These are phyloP conservation scores for Hydraecia micacea DNA, from an alignment of 2,888 invertebrate species.

Conservation along the genomic window DNA sequence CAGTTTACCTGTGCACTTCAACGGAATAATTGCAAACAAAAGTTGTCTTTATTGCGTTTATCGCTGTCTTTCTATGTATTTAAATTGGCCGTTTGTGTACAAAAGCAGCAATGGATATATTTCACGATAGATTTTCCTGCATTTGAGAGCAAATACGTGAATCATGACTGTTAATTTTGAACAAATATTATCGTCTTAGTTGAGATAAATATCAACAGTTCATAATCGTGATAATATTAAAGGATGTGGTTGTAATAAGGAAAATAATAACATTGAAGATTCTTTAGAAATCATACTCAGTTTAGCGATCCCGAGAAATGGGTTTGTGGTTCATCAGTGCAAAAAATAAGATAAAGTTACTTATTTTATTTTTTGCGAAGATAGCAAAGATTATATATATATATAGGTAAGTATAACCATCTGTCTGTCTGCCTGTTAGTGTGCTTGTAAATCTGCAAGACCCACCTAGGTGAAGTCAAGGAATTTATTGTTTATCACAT, in stretches of 20 bases:
- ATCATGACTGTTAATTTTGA: conserved; percentile 41
- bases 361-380: neutral
- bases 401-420: neutral
- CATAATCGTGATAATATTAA: conserved; percentile 37
- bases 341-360: neutral
- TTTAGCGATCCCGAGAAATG: conserved; percentile 12
- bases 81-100: neutral
- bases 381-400: neutral
- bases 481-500: neutral
- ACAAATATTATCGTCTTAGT: neutral
- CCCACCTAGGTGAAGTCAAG: neutral
- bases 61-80: neutral
- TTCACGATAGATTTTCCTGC: conserved; percentile 21
- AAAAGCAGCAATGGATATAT: neutral
- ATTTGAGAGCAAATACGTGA: neutral
- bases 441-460: neutral
- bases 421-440: neutral
- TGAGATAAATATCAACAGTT: conserved; percentile 14
- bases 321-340: neutral
- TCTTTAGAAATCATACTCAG: conserved; percentile 15
- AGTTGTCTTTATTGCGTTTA: neutral
- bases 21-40: neutral
- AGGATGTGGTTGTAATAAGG: conserved; percentile 51
- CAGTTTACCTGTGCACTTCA: conserved; percentile 29
- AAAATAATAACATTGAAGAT: conserved; percentile 28